Conservation (phyloP, 2,113 vertebrate genomes). For the Erpornis zantholeuca region DNA sequence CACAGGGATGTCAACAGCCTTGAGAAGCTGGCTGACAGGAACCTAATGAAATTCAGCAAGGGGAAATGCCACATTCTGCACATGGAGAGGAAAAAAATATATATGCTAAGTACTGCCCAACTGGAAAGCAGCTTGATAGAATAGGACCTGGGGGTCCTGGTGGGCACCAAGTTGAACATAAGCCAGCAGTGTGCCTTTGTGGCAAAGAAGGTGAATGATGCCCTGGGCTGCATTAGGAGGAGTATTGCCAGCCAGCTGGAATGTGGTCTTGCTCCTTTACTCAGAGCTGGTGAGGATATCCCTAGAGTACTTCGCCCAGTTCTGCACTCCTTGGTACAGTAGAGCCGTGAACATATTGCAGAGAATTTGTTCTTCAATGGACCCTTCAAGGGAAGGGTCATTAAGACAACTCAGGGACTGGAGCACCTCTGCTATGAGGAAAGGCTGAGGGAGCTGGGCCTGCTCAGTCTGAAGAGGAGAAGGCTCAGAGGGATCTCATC, state of each 20-base stretch:
- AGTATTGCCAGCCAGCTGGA: not conserved
- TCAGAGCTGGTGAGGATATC: not conserved
- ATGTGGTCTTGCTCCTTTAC: not conserved
- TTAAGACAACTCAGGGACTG: not conserved
- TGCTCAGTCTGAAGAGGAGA: not conserved
- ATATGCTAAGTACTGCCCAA: not conserved
- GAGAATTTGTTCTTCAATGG: not conserved
- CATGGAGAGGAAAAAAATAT: not conserved
- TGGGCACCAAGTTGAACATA: not conserved
- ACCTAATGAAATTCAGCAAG: not conserved
- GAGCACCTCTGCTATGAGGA: not conserved
- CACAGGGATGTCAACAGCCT: not conserved
- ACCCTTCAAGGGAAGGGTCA: not conserved
- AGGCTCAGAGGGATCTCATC: not conserved
- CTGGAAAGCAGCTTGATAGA: not conserved
- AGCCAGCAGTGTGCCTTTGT: not conserved
- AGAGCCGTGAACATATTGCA: not conserved
- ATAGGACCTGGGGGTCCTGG: not conserved
- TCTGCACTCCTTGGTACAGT: accelerated
- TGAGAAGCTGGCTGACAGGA: not conserved
- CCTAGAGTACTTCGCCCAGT: not conserved
- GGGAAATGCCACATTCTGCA: not conserved
- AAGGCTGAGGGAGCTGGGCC: not conserved
- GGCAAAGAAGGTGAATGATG: not conserved
- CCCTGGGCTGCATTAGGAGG: not conserved